These are phyloP conservation scores for Monopterus albus DNA, from an alignment of 2,113 vertebrate species.

Conservation along the genomic window DNA sequence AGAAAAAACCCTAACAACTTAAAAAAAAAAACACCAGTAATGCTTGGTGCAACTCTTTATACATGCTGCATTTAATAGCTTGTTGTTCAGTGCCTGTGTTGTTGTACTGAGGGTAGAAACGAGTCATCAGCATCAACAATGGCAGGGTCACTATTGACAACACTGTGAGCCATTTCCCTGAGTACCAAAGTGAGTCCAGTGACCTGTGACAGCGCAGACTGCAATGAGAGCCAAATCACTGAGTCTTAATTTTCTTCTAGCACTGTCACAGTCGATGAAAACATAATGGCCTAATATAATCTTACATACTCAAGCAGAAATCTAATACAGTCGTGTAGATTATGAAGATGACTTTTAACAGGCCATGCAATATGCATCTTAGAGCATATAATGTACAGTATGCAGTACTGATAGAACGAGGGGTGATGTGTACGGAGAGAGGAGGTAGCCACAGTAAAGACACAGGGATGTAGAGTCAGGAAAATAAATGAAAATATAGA, in stretches of 20 bases:
- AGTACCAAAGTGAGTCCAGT: conserved; percentile 53
- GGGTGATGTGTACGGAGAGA: background rate
- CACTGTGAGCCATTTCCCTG: conserved; percentile 38
- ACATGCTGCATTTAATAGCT: background rate
- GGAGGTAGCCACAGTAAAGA: background rate
- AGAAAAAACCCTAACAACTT: too few species aligned
- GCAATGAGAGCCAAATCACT: conserved; percentile 44
- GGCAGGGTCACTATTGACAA: conserved; percentile 40
- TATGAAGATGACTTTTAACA: conserved; percentile 17
- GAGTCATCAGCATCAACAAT: conserved; percentile 33
- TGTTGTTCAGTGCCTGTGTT: conserved; percentile 2
- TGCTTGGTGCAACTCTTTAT: background rate
- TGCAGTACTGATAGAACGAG: background rate
- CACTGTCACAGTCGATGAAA: conserved; percentile 40
- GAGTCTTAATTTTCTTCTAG: conserved; percentile 34
- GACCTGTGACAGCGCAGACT: conserved; percentile 52
- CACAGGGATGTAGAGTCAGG: background rate
- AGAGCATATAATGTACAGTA: background rate
- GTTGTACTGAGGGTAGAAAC: conserved; percentile 15
- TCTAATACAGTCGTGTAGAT: conserved; percentile 51
- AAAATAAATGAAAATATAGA: conserved; percentile 24
- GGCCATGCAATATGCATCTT: conserved; percentile 17
- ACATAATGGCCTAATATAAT: conserved; percentile 45
- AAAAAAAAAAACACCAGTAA: background rate
- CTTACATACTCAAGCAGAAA: conserved; percentile 41